Conservation (phyloP, 2,797 vertebrate species). For the Phylloscopus collybita region DNA sequence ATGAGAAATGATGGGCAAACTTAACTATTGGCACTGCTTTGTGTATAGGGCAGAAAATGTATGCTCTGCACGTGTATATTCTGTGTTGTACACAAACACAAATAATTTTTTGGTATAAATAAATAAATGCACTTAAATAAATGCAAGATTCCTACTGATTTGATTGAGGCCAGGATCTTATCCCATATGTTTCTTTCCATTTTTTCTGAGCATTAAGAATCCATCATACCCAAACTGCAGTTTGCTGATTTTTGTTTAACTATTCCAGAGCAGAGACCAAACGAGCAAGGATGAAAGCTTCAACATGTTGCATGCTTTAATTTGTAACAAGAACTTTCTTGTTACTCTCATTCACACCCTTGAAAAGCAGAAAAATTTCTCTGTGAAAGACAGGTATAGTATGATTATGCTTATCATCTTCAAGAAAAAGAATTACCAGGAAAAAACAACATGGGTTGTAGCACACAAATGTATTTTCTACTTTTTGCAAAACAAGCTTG, state of each 20-base stretch:
- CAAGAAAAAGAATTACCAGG: constrained; percentile 31
- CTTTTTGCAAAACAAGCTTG: constrained; percentile 2
- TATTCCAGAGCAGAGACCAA: constrained; percentile 78
- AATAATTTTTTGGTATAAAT: not conserved
- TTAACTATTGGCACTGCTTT: not conserved
- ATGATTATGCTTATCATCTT: constrained; percentile 60
- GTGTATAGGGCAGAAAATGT: not conserved
- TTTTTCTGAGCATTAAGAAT: constrained; percentile 46
- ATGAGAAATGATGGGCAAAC: not conserved
- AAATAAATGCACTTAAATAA: not conserved
- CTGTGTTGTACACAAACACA: not conserved
- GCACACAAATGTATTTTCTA: not conserved
- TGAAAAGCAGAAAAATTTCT: constrained; percentile 93
- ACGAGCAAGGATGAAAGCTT: constrained; percentile 82
- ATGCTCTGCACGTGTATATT: not conserved
- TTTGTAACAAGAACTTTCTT: constrained; percentile 90
- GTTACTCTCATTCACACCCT: constrained; percentile 90
- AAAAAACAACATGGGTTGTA: not conserved
- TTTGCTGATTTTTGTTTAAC: constrained; percentile 64
- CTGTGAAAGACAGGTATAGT: constrained; percentile 90
- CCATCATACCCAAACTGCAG: constrained; percentile 54
- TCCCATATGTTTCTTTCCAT: constrained; percentile 15
- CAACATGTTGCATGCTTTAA: constrained; percentile 83
- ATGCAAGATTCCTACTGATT: not conserved
- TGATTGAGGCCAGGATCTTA: not conserved